Percentiles rank a stretch among this genome's conserved stretches.
phyloP scores from a whole-genome alignment of 2,113 vertebrate species.

The Phylloscopus trochiloides region DNA sequence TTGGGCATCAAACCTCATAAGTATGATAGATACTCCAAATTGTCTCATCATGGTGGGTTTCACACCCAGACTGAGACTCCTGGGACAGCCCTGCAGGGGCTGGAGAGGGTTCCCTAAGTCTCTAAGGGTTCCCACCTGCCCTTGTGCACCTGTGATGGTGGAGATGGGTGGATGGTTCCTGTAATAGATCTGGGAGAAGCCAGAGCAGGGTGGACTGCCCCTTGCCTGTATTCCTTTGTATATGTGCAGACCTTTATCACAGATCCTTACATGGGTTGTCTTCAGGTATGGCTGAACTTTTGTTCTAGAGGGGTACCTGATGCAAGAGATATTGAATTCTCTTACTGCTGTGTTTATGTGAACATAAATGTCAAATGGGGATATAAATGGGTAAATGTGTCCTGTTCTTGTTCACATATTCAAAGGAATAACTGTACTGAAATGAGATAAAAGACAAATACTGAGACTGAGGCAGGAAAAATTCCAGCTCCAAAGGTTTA shows the following conservation, averaged over 20 bases:
- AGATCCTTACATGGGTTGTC: neutral
- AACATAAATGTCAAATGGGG: neutral
- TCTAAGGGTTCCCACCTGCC: neutral
- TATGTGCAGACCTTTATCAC: neutral
- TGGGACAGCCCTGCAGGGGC: neutral
- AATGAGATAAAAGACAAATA: neutral
- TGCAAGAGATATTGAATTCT: neutral
- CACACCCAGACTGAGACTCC: neutral
- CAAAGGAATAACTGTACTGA: neutral
- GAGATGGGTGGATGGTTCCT: neutral
- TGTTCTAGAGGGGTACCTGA: neutral
- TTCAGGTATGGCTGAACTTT: neutral
- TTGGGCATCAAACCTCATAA: neutral
- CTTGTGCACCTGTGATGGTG: neutral
- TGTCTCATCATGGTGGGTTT: accelerated
- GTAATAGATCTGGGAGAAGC: neutral
- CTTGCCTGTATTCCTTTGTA: neutral
- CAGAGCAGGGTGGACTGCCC: neutral
- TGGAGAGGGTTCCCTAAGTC: neutral
- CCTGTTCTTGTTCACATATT: neutral
- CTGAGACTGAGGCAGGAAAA: neutral
- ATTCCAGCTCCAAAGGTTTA: neutral
- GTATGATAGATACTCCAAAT: neutral
- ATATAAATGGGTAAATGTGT: neutral
- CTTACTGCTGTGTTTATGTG: neutral